Percentiles rank a stretch among this genome's conserved stretches.
These are phyloP conservation scores for Ischnura elegans DNA, from an alignment of 2,888 invertebrate genomes.

Conservation along the genomic window DNA sequence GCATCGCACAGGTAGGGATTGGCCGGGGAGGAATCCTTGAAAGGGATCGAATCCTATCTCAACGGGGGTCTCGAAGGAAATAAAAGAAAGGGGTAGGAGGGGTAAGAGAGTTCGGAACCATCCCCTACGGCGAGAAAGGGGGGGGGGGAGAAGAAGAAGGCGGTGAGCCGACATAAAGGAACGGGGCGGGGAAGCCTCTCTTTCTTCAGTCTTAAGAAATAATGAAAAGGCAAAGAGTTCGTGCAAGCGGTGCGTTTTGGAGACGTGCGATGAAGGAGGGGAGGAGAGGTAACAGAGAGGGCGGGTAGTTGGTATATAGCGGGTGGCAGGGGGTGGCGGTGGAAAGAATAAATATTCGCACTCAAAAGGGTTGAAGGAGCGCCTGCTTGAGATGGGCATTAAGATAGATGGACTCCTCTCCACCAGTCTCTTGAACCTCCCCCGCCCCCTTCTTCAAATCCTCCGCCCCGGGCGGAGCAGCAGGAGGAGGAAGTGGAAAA, in stretches of 20 bases:
- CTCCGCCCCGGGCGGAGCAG: background rate
- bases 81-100: constrained; percentile 34
- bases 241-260: background rate
- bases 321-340: background rate
- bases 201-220: constrained; percentile 53
- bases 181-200: background rate
- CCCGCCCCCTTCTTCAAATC: background rate
- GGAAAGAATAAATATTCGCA: constrained; percentile 60
- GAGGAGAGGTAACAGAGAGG: background rate
- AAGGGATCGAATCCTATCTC: background rate
- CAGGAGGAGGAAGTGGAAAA: background rate
- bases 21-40: background rate
- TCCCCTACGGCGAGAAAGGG: background rate
- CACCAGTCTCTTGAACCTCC: background rate
- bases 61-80: background rate
- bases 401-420: constrained; percentile 63
- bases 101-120: background rate
- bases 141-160: background rate
- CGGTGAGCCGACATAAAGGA: constrained; percentile 12
- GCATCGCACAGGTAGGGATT: background rate
- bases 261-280: background rate
- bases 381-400: constrained; percentile 59
- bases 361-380: constrained; percentile 63
- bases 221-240: constrained; percentile 48
- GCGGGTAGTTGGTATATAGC: background rate